These are phyloP conservation scores for Onchidella celtica DNA, from an alignment of 2,888 invertebrate species.

Conservation along the genomic window DNA sequence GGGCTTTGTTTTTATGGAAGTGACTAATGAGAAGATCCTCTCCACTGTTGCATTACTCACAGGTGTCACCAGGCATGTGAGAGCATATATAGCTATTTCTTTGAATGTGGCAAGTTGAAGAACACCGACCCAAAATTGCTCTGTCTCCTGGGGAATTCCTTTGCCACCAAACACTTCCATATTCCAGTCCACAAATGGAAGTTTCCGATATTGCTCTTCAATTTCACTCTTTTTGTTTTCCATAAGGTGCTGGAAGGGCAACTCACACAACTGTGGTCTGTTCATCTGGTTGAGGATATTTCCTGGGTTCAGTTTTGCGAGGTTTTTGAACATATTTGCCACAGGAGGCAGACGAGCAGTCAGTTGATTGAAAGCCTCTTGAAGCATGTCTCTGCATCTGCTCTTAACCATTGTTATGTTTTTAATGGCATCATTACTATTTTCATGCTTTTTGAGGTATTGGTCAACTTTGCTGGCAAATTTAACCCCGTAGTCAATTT, in stretches of 20 bases:
- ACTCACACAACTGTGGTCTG: background rate
- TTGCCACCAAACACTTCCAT: background rate
- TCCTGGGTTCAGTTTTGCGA: too few species aligned
- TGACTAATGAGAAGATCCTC: conserved; percentile 3
- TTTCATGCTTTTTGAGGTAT: too few species aligned
- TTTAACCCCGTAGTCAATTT: too few species aligned
- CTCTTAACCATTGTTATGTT: too few species aligned
- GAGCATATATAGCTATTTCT: background rate
- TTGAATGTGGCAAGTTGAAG: background rate
- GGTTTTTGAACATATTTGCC: too few species aligned
- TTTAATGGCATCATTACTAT: too few species aligned
- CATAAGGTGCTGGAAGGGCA: background rate
- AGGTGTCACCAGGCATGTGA: background rate
- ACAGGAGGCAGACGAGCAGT: too few species aligned
- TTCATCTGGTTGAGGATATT: too few species aligned
- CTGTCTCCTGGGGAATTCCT: background rate
- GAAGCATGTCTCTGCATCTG: too few species aligned
- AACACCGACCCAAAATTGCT: background rate
- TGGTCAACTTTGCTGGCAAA: too few species aligned
- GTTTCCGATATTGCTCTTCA: background rate
- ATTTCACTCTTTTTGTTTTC: background rate
- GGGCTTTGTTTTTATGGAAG: background rate
- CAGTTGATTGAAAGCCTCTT: too few species aligned
- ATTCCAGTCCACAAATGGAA: background rate
- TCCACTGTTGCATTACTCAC: background rate